These are phyloP conservation scores for Eutrigla gurnardus DNA, from an alignment of 2,797 vertebrate species.

Conservation along the genomic window DNA sequence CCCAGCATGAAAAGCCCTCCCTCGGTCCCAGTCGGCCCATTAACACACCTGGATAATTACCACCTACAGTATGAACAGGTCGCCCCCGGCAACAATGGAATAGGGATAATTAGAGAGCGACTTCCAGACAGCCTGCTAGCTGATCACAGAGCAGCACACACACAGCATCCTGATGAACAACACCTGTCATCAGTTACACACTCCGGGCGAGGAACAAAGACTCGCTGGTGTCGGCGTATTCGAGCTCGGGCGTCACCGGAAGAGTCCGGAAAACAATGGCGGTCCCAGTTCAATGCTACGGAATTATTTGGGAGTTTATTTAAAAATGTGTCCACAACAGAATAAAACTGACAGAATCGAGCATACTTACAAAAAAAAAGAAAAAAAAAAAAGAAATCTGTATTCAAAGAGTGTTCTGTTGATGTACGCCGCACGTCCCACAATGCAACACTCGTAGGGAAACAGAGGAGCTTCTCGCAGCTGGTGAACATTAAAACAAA, in stretches of 20 bases:
- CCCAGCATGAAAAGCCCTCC: conserved; percentile 44
- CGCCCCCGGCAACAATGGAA: conserved; percentile 50
- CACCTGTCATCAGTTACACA: conserved; percentile 60
- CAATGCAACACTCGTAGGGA: conserved; percentile 17
- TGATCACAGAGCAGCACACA: conserved; percentile 65
- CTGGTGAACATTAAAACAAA: not conserved
- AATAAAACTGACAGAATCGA: not conserved
- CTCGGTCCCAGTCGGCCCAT: conserved; percentile 60
- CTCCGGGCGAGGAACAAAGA: conserved; percentile 49
- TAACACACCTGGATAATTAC: conserved; percentile 82
- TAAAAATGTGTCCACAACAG: not conserved
- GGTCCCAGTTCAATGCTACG: not conserved
- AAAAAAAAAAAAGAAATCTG: not conserved
- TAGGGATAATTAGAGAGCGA: conserved; percentile 68
- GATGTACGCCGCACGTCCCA: not conserved
- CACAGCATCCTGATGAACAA: conserved; percentile 56
- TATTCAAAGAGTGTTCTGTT: not conserved
- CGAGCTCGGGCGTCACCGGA: conserved; percentile 2
- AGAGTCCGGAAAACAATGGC: not conserved
- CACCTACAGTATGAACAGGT: conserved; percentile 65
- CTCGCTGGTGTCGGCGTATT: conserved; percentile 27
- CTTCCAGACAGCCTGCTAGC: conserved; percentile 62
- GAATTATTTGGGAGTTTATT: not conserved
- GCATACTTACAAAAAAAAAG: no score
- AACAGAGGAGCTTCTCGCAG: not conserved